A percentile compares a stretch with the other conserved stretches of the same genome.
These are phyloP conservation scores for Tokudaia tokunoshimensis DNA, from an alignment of 2,797 vertebrate species.

Conservation along the genomic window DNA sequence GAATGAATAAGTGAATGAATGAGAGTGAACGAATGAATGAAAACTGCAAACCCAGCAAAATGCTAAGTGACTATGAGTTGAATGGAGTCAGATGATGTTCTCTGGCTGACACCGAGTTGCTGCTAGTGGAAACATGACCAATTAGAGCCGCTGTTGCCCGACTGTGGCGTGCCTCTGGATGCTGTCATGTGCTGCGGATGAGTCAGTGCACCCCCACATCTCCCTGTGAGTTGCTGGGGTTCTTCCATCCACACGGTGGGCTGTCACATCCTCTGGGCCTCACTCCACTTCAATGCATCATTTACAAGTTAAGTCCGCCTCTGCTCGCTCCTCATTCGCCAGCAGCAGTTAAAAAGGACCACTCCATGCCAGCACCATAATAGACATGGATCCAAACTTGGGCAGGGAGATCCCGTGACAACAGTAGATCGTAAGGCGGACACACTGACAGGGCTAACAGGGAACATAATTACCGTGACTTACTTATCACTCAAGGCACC, in stretches of 20 bases:
- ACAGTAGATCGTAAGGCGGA: slow-evolving; percentile 35
- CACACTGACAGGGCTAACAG: background rate
- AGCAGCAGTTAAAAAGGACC: slow-evolving; percentile 73
- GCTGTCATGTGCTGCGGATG: background rate
- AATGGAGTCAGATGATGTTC: background rate
- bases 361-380: slow-evolving; percentile 55
- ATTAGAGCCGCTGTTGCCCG: rapidly evolving
- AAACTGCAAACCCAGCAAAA: background rate
- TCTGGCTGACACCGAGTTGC: background rate
- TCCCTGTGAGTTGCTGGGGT: background rate
- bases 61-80: background rate
- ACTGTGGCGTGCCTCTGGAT: rapidly evolving
- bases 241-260: slow-evolving; percentile 52
- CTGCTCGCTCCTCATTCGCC: slow-evolving; percentile 70
- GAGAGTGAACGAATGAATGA: background rate
- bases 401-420: slow-evolving; percentile 58
- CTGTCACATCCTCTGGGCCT: slow-evolving; percentile 68
- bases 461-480: background rate
- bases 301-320: slow-evolving; percentile 71
- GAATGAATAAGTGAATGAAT: background rate
- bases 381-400: slow-evolving; percentile 10
- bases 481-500: background rate
- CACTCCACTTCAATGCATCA: slow-evolving; percentile 66
- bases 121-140: background rate
- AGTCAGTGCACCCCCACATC: slow-evolving; percentile 23